Evolutionary conservation across 2,113 vertebrate genomes (phyloP), one percentile per base, ranked within the genome.

Genomic region (Chaetops frenatus): DNA sequence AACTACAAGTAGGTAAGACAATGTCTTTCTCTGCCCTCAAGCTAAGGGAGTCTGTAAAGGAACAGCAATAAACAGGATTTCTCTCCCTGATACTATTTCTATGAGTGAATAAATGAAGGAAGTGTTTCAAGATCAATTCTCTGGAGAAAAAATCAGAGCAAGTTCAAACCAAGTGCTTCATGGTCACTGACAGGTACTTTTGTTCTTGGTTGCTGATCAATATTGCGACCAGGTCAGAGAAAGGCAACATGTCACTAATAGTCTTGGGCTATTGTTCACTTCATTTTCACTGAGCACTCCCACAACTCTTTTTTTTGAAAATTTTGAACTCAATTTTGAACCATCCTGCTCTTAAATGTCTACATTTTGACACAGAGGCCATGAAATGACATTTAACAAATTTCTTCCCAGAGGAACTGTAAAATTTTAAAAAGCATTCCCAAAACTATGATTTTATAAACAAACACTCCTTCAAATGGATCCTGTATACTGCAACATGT

Each of bases 231-330:
- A 45, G 18, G 10, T 56, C 54, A 45, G 36, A 83, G 31, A 93
- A 61, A 65, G 38, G 27, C 9, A 53, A 33, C 7, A 3, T 0
- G 1, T 20, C 61, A 38, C 45, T 2, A 0, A 12, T 5, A 29
- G 25, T 29, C 15, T n/a, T 25, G 28, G 33, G 17, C 31, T 78
- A 11, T 27, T 6, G 0, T 38, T 71, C 42, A 38, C 31, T 79
- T 74, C 47, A 11, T n/a, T 88, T 90, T 53, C 45, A 33, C 38
- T 57, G 28, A 44, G 19, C 20, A 35, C 50, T 74, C 29, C 66
- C 27, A 40, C 7, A 21, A 4, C 11, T 78, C 33, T 60, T 4
- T 24, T 86, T 90, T 57, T 64, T 88, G 9, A 15, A 31, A 0
- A 1, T 54, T 82, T 61, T n/a, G n/a, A n/a, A n/a, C n/a, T n/a